Evolutionary conservation across 1,140 invertebrate species (phyloP), one percentile per base, ranked within the genome.

Genomic region (Macrobrachium nipponense): DNA sequence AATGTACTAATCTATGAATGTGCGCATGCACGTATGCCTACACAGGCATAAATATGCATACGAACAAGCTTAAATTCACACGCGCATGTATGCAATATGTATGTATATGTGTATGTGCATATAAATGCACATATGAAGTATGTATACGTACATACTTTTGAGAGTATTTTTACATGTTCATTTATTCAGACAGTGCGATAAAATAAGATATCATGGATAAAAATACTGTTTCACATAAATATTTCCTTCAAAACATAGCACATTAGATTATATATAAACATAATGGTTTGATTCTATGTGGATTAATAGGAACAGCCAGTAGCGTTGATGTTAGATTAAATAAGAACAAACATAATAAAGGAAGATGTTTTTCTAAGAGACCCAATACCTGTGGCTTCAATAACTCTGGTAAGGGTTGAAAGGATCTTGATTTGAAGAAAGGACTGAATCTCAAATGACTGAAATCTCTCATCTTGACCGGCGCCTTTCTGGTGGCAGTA

Each of bases 211-310:
- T 20, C 11, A 36, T 20, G 61, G 61, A n/a, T 36, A 17, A 79
- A 27, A 80, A 51, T 80, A 62, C 36, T 80, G 61, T 18, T 80
- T 80, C 18, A 68, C 61, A n/a, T 66, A 51, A 20, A 43, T 62
- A 80, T 66, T 76, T 15, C 12, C 14, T 64, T 36, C 64, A 12
- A 17, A 51, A 51, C 62, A 44, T 60, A 51, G 62, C 59, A 62
- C 59, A 78, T 17, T 27, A 64, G 61, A 79, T 58, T 58, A 77
- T 62, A 80, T 80, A 80, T 20, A 80, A 64, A 62, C 60, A 20
- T 20, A 62, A 44, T 64, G 44, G 27, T 62, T 64, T 80, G 60
- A 64, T 44, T 64, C 27, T 64, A 62, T 80, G 44, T 80, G 62
- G n/a, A 27, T 27, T 23, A 79, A 27, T 17, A 23, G 44, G 61